These are phyloP conservation scores for Fulica atra DNA, from an alignment of 2,113 vertebrate genomes.

Conservation along the genomic window DNA sequence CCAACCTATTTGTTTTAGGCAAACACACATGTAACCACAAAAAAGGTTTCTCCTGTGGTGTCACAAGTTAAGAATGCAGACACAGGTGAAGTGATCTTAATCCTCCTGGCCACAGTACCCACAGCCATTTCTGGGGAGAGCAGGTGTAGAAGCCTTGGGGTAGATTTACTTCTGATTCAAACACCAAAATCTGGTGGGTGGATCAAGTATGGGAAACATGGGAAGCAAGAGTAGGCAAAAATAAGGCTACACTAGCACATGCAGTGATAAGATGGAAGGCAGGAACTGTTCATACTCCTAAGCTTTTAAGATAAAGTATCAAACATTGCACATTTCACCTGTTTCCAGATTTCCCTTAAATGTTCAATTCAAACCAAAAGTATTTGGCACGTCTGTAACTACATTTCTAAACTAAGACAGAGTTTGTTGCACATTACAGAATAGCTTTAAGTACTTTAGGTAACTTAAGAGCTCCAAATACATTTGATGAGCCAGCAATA, in stretches of 20 bases:
- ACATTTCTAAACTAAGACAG: not conserved
- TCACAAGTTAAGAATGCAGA: not conserved
- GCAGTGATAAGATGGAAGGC: not conserved
- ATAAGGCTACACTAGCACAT: accelerated
- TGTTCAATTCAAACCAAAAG: not conserved
- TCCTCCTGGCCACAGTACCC: not conserved
- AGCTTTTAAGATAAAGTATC: not conserved
- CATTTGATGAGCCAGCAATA: not conserved
- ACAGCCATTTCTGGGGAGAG: not conserved
- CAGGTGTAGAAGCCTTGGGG: not conserved
- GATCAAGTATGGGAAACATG: not conserved
- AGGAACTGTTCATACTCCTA: not conserved
- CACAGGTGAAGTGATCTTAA: not conserved
- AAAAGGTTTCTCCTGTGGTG: not conserved
- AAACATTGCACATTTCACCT: not conserved
- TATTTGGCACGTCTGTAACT: not conserved
- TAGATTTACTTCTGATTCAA: not conserved
- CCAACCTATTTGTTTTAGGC: not conserved
- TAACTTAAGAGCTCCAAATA: not conserved
- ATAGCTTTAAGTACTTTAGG: not conserved
- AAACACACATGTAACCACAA: not conserved
- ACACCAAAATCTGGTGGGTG: not conserved
- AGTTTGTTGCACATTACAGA: not conserved
- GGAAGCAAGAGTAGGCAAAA: not conserved
- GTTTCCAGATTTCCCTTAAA: not conserved